Base-by-base conservation (phyloP, 1,140 invertebrate species). In the Adoxophyes honmai region DNA sequence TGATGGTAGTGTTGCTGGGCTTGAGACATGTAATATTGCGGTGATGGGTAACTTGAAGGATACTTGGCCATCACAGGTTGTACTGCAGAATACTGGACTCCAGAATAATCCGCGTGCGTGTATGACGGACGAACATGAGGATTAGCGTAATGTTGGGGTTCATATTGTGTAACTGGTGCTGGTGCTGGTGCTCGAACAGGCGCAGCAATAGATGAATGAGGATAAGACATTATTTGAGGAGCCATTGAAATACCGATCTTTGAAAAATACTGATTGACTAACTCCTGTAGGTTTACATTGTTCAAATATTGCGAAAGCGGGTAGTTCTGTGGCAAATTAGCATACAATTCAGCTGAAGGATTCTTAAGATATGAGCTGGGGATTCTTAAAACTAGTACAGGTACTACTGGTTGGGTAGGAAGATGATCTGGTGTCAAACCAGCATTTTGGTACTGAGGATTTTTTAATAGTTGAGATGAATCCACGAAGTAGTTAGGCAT, bases 341-440 rank as follows among this genome's bases (percentile, higher is more conserved):
- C 81, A 69, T 91, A 91, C 2, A 92, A 57, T 56, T 87, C 88
- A 14, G 85, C 84, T 3, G 83, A 78, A 8, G 89, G 88, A 72
- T 89, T 90, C 38, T 82, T 86, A 7, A 92, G 71, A 58, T 90
- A 91, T 35, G 90, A 90, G 54, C 89, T 91, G 35, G 90, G 91
- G 34, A 92, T 86, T 66, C 90, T 86, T 18, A 92, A 62, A 14
- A 91, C 89, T 57, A 91, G 76, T 14, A 92, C 90, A 28, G 91
- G 91, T 11, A 91, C 88, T 4, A 90, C 83, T 58, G 74, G 63
- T n/a, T 85, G 81, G 14, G 75, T 57, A 51, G 66, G 69, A 34
- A 87, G 71, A 67, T 86, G 73, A 55, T 89, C 81, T 55, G 75
- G 66, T 15, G 75, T 84, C 44, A 88, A 39, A 6, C 83, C 86